Evolutionary conservation across 1,140 invertebrate genomes (phyloP).

Genomic region (Rhagoletis zephyria): DNA sequence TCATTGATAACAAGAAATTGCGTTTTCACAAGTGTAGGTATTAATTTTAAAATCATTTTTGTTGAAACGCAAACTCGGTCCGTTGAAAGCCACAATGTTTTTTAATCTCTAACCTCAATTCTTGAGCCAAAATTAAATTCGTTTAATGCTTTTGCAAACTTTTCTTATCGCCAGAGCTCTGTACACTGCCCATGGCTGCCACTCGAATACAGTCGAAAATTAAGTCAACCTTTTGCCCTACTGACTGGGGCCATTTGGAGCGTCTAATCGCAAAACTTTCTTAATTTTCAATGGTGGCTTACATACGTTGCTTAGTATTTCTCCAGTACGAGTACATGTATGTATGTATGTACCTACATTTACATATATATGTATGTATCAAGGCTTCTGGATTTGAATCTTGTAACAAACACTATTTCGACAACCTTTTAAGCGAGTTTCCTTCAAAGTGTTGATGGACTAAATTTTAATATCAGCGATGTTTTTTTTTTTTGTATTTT

Average conservation of each 20-base stretch:
- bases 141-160: neutral
- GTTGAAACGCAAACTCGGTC: too few species aligned
- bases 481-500: too few species aligned
- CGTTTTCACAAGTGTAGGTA: too few species aligned
- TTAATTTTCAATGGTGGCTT: neutral
- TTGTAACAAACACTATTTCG: neutral
- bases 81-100: too few species aligned
- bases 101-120: neutral
- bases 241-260: constrained; percentile 1
- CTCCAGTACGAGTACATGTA: neutral
- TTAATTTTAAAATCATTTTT: too few species aligned
- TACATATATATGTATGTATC: too few species aligned
- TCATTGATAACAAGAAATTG: too few species aligned
- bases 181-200: neutral
- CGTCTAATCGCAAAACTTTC: constrained; percentile 32
- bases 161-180: neutral
- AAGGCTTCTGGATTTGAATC: neutral
- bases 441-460: neutral
- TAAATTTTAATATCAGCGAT: neutral
- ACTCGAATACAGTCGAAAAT: neutral
- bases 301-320: neutral
- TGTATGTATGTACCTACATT: too few species aligned
- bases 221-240: constrained; percentile 20
- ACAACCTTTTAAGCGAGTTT: neutral
- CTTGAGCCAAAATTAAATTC: neutral